Base-by-base conservation (phyloP, 92 coral and sea anemone genomes). In the Micromussa lordhowensis region DNA sequence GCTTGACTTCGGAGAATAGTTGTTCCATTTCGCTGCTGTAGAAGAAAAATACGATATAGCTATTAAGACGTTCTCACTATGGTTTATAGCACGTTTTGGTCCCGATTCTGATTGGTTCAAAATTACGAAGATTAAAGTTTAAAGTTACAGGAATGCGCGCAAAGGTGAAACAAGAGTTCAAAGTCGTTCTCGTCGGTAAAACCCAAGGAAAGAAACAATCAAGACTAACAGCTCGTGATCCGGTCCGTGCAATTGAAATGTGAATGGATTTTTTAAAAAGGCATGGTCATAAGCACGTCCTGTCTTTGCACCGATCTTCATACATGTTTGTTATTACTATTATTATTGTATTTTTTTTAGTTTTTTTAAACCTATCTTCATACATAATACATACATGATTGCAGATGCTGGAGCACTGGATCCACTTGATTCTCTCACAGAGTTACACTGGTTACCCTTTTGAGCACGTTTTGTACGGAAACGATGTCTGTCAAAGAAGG, bases 361-460 rank as follows among this genome's bases (percentile, higher is more conserved):
- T n/a, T n/a, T n/a, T n/a, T n/a, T n/a, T n/a, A n/a, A n/a, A n/a
- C n/a, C 83, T 77, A 21, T 86, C 64, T 18, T 24, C 59, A 16
- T 61, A 61, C 63, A 86, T 19, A 51, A 22, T 77, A 44, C 51
- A 7, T 44, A 44, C 51, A 44, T 13, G 38, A 30, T 26, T 13
- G 89, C 59, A 22, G 77, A 77, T 12, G n/a, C 0, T 17, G 85
- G 85, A 68, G n/a, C 29, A 48, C 77, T 77, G 83, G 89, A 64
- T 76, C 48, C 64, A 13, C 58, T 68, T 31, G 82, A 77, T 15
- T 61, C 58, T 29, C 44, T 40, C 30, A 64, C 77, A 5, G 31
- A 77, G 16, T 61, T 55, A 75, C 17, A 64, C 19, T 59, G 68
- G 57, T 30, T 49, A 5, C 88, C 58, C 35, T 74, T 19, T 24